Base-by-base conservation (phyloP, 2,113 vertebrate genomes). In the Podarcis cretensis region DNA sequence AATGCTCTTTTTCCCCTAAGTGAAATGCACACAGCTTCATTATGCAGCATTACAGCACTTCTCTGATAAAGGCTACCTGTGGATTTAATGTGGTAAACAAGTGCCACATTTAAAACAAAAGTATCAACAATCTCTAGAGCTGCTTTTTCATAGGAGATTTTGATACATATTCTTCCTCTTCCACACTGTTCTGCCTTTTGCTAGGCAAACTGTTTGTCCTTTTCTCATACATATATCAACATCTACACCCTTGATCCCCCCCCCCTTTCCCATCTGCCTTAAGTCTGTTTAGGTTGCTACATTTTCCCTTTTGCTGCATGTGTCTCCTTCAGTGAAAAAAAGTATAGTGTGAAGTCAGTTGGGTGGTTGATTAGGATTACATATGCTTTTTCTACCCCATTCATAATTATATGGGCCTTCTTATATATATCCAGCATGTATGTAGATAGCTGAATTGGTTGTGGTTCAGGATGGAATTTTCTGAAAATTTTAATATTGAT, bases 31-130 rank as follows among this genome's bases (percentile, higher is more conserved):
- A 82, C 32, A 65, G 18, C 85, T 86, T 90, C n/a, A 59, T 86
- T 87, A 92, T 40, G 25, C 54, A 57, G 30, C 54, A 88, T 80
- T 87, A 65, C 73, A 76, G 66, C 83, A 87, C 43, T 65, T 83
- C 48, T 43, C 32, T 69, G 4, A 89, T 89, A 79, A 83, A 90
- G 81, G 37, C 40, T 91, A 87, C 87, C 81, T 91, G 66, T 87
- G 86, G 74, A 4, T 88, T 76, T 89, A 92, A 92, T 63, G 76
- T 85, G 35, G 25, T 27, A 43, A 95, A 48, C 48, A 93, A 81
- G 40, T 57, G 12, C 40, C 68, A 43, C 5, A 9, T 83, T 90
- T 88, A 80, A 79, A 90, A 43, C 30, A 84, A 76, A 20, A 77
- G 21, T 83, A 54, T 86, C 65, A 85, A 18, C 80, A 6, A 85